These are phyloP conservation scores for Thamnaconus septentrionalis DNA, from an alignment of 2,113 vertebrate species.

Conservation along the genomic window DNA sequence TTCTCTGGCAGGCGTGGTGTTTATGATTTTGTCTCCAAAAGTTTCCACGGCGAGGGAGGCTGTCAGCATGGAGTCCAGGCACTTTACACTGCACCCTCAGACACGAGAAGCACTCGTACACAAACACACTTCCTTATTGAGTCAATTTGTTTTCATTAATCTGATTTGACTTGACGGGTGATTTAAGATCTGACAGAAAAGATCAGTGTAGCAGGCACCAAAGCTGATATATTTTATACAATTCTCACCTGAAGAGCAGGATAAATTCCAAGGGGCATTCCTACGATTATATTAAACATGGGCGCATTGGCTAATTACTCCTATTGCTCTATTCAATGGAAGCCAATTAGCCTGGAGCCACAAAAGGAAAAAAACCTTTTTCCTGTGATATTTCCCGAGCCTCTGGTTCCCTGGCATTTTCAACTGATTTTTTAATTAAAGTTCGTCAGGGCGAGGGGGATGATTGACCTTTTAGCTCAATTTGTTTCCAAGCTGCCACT, in stretches of 20 bases:
- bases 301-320: slow-evolving; percentile 36
- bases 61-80: not conserved
- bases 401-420: slow-evolving; percentile 64
- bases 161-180: slow-evolving; percentile 2
- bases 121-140: not conserved
- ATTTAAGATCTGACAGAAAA: not conserved
- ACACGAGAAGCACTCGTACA: not conserved
- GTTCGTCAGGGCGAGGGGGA: slow-evolving; percentile 24
- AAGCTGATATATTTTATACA: slow-evolving; percentile 3
- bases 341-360: slow-evolving; percentile 42
- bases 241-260: not conserved
- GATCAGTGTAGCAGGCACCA: not conserved
- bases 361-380: slow-evolving; percentile 33
- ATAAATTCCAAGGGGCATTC: not conserved
- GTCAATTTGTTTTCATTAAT: not conserved
- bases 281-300: slow-evolving; percentile 9
- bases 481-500: slow-evolving; percentile 57
- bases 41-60: not conserved
- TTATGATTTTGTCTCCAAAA: slow-evolving; percentile 15
- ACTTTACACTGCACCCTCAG: not conserved
- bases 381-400: slow-evolving; percentile 56
- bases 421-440: slow-evolving; percentile 69
- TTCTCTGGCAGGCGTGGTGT: slow-evolving; percentile 15
- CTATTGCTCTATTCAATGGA: slow-evolving; percentile 25
- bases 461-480: slow-evolving; percentile 71